Evolutionary conservation across 2,888 invertebrate genomes (phyloP), one percentile per base, ranked within the genome.

Genomic region (Herminia tarsipennalis): DNA sequence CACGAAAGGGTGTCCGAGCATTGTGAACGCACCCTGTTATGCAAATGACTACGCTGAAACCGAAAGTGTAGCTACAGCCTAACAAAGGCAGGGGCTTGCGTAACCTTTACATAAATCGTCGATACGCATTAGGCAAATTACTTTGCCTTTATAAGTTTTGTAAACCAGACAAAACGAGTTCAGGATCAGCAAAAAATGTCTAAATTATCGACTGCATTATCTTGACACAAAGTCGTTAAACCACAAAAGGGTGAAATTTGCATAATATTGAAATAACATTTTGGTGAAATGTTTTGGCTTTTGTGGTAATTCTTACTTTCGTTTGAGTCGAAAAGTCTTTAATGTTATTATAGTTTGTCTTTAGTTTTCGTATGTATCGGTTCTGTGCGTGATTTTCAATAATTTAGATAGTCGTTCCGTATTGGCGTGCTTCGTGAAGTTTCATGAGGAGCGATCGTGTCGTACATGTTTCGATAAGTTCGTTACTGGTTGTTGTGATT

Each of bases 21-120:
- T 89, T 90, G 86, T 88, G 54, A 56, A 39, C 61, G 63, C 66
- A 73, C 81, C 86, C 86, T 80, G 80, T 88, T 89, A 91, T 91
- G 90, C 85, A 88, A 89, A 91, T 89, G 66, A 83, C 77, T 89
- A 83, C 83, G 63, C 86, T 90, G 89, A 91, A 89, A 90, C 86
- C 82, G 88, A 91, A 85, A 90, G 90, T 87, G 80, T 75, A 73
- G 55, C 66, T 62, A 45, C 63, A 51, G 41, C 32, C 49, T 55
- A 62, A 86, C 85, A 88, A 88, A 75, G 75, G 52, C 53, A 61
- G 56, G 61, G 66, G 56, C 71, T 86, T 85, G 77, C 81, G 78
- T 80, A 88, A 88, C 79, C 80, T 85, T 74, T 81, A 76, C 87
- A 88, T 88, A 89, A 88, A 90, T 90, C 83, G 81, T 83, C 83